A percentile compares a stretch with the other conserved stretches of the same genome.
Conservation (phyloP, 2,113 vertebrate genomes). For the Platanista minor region DNA sequence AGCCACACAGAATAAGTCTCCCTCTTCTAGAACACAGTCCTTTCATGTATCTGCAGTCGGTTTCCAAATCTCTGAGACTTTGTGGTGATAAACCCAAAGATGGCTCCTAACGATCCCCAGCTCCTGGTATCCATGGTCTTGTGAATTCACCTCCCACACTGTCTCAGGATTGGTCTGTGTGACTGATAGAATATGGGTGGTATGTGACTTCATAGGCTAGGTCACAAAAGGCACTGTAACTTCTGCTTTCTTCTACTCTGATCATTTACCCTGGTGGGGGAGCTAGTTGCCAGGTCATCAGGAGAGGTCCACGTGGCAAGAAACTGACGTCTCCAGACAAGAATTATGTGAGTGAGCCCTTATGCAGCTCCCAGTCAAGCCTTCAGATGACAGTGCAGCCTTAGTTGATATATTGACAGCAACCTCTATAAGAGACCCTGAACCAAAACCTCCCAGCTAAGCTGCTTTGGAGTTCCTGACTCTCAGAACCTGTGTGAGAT, state of each 20-base stretch:
- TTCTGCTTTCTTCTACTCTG: neutral
- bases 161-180: neutral
- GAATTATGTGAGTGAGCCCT: neutral
- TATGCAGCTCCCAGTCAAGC: neutral
- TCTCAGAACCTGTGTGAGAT: neutral
- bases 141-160: neutral
- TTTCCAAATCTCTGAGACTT: neutral
- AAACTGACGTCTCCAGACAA: neutral
- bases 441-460: neutral
- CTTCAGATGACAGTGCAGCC: neutral
- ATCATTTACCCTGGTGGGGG: neutral
- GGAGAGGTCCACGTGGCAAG: neutral
- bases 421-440: neutral
- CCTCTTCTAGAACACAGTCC: neutral
- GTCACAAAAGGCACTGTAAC: neutral
- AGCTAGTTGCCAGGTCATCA: neutral
- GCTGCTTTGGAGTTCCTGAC: neutral
- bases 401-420: neutral
- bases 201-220: neutral
- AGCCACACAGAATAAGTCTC: neutral
- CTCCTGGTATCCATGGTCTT: neutral
- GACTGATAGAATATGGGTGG: neutral
- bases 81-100: neutral
- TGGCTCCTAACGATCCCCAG: neutral
- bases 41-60: neutral